These are phyloP conservation scores for Taeniopygia guttata DNA, from an alignment of 2,797 vertebrate species.

Conservation along the genomic window DNA sequence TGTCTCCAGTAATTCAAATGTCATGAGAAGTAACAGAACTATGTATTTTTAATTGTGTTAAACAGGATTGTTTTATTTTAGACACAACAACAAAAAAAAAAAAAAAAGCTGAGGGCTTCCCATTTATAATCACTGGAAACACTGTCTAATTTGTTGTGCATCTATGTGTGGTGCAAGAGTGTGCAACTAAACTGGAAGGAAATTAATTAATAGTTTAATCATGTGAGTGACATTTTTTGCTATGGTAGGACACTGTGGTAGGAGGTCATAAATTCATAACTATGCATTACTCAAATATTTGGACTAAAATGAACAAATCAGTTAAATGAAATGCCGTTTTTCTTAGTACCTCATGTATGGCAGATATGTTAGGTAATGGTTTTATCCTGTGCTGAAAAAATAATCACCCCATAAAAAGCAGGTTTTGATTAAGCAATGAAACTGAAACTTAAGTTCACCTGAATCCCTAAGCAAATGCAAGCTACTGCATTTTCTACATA, in stretches of 20 bases:
- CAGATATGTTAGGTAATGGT: not conserved
- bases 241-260: not conserved
- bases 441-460: not conserved
- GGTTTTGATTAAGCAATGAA: conserved; percentile 6
- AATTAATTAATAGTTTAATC: not conserved
- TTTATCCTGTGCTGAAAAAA: conserved; percentile 32
- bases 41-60: conserved; percentile 50
- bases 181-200: not conserved
- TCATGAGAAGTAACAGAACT: conserved; percentile 56
- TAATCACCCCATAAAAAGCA: conserved; percentile 17
- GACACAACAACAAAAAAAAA: not conserved
- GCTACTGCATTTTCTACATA: not conserved
- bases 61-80: conserved; percentile 8
- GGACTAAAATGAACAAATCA: not conserved
- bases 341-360: not conserved
- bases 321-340: not conserved
- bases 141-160: not conserved
- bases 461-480: not conserved
- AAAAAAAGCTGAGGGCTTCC: not conserved
- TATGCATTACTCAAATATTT: not conserved
- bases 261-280: not conserved
- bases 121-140: not conserved
- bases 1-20: conserved; percentile 54
- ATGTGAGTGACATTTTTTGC: not conserved
- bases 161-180: not conserved